Percentiles rank a stretch among this genome's conserved stretches.
These are phyloP conservation scores for Manis javanica DNA, from an alignment of 2,797 vertebrate species.

Conservation along the genomic window DNA sequence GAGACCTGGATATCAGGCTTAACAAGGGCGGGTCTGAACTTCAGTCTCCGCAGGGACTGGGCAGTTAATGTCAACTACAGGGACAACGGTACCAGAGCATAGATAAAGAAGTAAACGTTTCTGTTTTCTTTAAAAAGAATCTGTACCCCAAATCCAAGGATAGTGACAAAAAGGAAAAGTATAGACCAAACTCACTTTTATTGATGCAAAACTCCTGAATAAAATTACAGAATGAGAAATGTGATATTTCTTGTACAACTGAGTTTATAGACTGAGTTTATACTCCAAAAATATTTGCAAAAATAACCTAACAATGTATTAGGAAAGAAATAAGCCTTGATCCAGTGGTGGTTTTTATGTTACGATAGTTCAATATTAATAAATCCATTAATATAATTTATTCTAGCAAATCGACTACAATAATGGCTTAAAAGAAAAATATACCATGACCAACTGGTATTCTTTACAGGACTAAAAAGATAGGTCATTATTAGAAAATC, in stretches of 20 bases:
- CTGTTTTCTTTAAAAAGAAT: neutral
- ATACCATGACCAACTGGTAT: slow-evolving; percentile 42
- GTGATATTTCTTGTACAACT: slow-evolving; percentile 36
- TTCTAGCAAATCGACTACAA: slow-evolving; percentile 54
- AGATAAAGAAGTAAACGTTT: neutral
- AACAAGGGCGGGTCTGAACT: neutral
- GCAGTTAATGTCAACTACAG: neutral
- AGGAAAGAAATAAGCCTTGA: slow-evolving; percentile 44
- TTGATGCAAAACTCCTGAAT: slow-evolving; percentile 12
- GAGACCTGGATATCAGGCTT: neutral
- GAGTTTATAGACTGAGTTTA: neutral
- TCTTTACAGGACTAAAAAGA: slow-evolving; percentile 65
- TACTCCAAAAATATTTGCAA: slow-evolving; percentile 41
- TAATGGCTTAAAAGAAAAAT: slow-evolving; percentile 72
- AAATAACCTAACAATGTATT: slow-evolving; percentile 17
- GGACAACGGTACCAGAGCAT: neutral
- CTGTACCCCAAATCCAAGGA: neutral
- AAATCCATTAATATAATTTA: slow-evolving; percentile 62
- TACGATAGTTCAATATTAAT: slow-evolving; percentile 49
- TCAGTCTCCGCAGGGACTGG: neutral
- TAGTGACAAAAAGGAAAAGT: neutral
- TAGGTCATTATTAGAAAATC: slow-evolving; percentile 65
- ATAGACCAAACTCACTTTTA: neutral
- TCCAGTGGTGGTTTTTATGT: slow-evolving; percentile 54
- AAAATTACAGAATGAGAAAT: slow-evolving; percentile 48